Base-by-base conservation (phyloP, 2,797 vertebrate species). In the Chiroxiphia lanceolata region DNA sequence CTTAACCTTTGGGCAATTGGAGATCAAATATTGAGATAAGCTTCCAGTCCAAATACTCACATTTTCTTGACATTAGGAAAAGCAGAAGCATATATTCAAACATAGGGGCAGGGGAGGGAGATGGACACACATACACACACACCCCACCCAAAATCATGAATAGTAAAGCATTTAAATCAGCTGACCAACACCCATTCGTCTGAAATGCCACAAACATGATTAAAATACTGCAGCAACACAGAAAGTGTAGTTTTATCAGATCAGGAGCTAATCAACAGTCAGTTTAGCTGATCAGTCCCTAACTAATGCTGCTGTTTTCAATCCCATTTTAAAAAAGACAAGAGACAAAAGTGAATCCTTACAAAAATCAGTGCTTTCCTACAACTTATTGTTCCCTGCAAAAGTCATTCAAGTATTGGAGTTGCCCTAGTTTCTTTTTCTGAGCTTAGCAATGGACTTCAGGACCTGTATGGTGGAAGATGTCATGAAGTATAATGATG, bases 71-170 rank as follows among this genome's bases (percentile, higher is more conserved):
- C 9, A n/a, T 22, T 22, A 29, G n/a, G 29, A 56, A 87, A 94
- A 91, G 56, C 6, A 16, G 50, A 68, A 63, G 33, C 13, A 40
- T 38, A n/a, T 26, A 63, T 64, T 82, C 34, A 84, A 51, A 89
- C 83, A 56, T 0, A 0, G 11, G 15, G 6, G 1, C 1, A 4
- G 17, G 6, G 6, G 1, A 10, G 12, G 2, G 18, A 0, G 8
- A 47, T 3, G 6, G 60, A 70, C 13, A 65, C 20, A 51, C 20
- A 64, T 11, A 42, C 14, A 38, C 17, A 40, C 6, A 68, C 19
- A 9, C 8, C 7, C 53, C 51, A 19, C 11, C 51, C 54, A 56
- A 82, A 71, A 65, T 22, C 21, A 76, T 13, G 78, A 74, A 81
- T 42, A 48, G 4, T 21, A 48, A 69, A 79, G 15, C 44, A 64